Conservation (phyloP, 2,797 vertebrate species). For the Rhadinocentrus ornatus region DNA sequence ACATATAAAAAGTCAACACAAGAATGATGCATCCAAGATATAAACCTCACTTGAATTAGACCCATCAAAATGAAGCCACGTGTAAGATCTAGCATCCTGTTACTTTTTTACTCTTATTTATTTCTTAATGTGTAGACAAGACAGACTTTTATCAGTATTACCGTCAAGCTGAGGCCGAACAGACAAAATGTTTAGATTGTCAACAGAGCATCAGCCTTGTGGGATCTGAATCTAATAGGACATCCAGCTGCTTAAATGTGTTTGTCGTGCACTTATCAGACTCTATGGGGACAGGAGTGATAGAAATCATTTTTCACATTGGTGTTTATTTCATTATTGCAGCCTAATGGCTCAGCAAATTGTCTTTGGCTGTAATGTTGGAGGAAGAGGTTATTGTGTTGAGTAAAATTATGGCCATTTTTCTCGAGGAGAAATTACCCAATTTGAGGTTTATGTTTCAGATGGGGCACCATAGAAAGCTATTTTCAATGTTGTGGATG, state of each 20-base stretch:
- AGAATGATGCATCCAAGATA: slow-evolving; percentile 27
- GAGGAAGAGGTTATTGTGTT: slow-evolving; percentile 71
- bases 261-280: slow-evolving; percentile 75
- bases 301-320: slow-evolving; percentile 78
- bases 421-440: slow-evolving; percentile 56
- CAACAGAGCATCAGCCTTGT: slow-evolving; percentile 54
- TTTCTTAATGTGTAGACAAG: slow-evolving; percentile 10
- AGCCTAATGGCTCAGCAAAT: slow-evolving; percentile 75
- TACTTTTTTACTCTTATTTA: background rate
- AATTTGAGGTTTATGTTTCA: slow-evolving; percentile 71
- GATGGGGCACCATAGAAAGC: slow-evolving; percentile 29
- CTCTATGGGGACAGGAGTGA: slow-evolving; percentile 73
- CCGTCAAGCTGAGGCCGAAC: slow-evolving; percentile 34
- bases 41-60: slow-evolving; percentile 11
- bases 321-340: slow-evolving; percentile 79
- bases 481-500: slow-evolving; percentile 17
- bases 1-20: background rate
- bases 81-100: background rate
- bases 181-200: slow-evolving; percentile 44
- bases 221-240: slow-evolving; percentile 53
- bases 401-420: slow-evolving; percentile 64
- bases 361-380: slow-evolving; percentile 55
- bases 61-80: background rate
- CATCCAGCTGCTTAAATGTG: slow-evolving; percentile 54
- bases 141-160: slow-evolving; percentile 27